Evolutionary conservation across 2,888 invertebrate genomes (phyloP).

Genomic region (Caenorhabditis virilis): DNA sequence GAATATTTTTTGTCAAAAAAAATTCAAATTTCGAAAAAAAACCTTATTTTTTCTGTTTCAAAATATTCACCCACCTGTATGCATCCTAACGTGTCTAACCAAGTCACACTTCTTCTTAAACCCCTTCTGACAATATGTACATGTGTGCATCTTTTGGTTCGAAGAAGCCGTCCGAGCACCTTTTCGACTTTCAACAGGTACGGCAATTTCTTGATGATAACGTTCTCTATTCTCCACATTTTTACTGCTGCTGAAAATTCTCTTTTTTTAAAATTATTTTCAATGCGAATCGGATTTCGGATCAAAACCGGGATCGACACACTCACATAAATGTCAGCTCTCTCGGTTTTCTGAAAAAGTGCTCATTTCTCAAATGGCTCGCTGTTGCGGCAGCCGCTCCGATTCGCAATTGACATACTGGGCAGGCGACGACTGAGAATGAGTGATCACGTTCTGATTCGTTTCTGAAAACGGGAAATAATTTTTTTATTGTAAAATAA

Average conservation of each 20-base stretch:
- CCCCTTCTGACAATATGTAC: slow-evolving; percentile 14
- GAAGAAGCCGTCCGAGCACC: no score
- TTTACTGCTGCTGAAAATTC: not conserved
- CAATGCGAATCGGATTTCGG: no score
- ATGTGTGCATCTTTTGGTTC: slow-evolving; percentile 8
- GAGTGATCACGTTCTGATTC: slow-evolving; percentile 38
- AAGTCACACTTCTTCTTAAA: slow-evolving; percentile 43
- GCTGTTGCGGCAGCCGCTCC: slow-evolving; percentile 37
- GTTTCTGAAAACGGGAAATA: no score
- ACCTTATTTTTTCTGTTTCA: no score
- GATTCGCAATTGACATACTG: slow-evolving; percentile 31
- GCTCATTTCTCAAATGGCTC: slow-evolving; percentile 24
- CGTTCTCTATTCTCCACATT: not conserved
- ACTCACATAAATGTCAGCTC: not conserved
- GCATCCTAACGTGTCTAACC: slow-evolving; percentile 38
- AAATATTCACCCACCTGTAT: no score
- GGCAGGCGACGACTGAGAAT: slow-evolving; percentile 39
- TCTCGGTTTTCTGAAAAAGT: slow-evolving; percentile 7
- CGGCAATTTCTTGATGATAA: no score
- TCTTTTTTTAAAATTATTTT: no score
- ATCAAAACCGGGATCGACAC: no score
- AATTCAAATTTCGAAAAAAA: no score
- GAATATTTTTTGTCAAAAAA: no score
- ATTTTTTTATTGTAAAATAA: no score
- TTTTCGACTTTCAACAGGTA: no score